Evolutionary conservation across 2,797 vertebrate species (phyloP), one percentile per base, ranked within the genome.

Genomic region (Poecilia gillii): DNA sequence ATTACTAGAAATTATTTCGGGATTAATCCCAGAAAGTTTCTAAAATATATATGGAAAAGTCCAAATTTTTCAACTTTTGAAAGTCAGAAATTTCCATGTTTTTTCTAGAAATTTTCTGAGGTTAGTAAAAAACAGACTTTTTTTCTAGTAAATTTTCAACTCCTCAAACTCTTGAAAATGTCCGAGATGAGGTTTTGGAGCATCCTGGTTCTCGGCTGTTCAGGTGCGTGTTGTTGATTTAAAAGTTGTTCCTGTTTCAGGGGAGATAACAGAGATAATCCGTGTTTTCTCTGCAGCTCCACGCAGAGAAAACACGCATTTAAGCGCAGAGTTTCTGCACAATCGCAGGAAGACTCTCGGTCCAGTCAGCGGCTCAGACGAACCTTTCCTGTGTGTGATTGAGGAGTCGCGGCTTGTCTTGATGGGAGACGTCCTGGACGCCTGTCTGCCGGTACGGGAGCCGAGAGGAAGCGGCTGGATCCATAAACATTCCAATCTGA

Each of bases 281-380:
- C 3, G 0, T 39, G 64, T 23, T 66, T 66, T 57, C 75, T 76
- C 77, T 76, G 73, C 47, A 76, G 85, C 79, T 77, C 83, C 76
- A 86, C 87, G 77, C 66, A 72, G 66, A 80, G 72, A 49, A 76
- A 68, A 62, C 57, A 46, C 78, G 78, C 73, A 77, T 81, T 89
- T 75, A 0, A 72, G 89, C 57, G 45, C 73, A 45, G 71, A 86
- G 76, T 87, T 91, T 94, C 91, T 77, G 31, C 76, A 96, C 95
- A 96, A 95, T 94, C 41, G 80, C 91, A 96, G 96, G 94, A 97
- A 96, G 90, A 81, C 51, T 73, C 43, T 78, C 4, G 82, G 80
- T 88, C 85, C 79, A 90, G 71, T 89, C 82, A 75, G 80, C 66
- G 68, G 73, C 81, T 72, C 79, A 55, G 83, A 81, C 74, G 87